Evolutionary conservation across 1,140 invertebrate species (phyloP).

Genomic region (Globodera rostochiensis): DNA sequence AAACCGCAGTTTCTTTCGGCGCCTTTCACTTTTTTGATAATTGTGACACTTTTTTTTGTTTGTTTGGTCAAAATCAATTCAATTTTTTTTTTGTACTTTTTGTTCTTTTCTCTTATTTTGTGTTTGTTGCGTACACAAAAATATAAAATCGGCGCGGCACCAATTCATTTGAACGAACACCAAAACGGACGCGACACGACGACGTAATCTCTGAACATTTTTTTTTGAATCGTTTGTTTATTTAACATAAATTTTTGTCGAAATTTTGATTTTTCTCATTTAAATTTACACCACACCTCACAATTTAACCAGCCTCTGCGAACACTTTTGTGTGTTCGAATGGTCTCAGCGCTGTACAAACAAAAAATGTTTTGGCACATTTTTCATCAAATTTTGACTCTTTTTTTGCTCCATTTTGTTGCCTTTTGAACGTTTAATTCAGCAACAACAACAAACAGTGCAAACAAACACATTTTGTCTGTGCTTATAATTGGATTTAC

Average conservation of each 20-base stretch:
- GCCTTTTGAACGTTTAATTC: background rate
- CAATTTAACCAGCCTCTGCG: background rate
- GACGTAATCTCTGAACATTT: no score
- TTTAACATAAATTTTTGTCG: no score
- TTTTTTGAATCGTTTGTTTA: no score
- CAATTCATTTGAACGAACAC: no score
- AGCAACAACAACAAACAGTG: background rate
- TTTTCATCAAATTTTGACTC: background rate
- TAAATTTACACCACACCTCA: background rate
- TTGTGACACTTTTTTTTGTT: background rate
- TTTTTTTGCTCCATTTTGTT: background rate
- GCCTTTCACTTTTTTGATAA: background rate
- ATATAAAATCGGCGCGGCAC: no score
- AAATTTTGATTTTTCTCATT: background rate
- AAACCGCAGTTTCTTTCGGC: background rate
- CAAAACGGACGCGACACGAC: no score
- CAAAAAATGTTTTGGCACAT: background rate
- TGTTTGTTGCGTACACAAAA: background rate
- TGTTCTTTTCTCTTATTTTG: background rate
- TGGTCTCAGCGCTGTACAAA: constrained; percentile 15
- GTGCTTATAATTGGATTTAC: no score
- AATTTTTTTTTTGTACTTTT: background rate
- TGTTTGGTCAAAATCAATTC: background rate
- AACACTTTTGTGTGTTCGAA: constrained; percentile 7
- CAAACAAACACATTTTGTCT: background rate